Conservation (phyloP, 2,797 vertebrate genomes). For the Halcyon badia region DNA sequence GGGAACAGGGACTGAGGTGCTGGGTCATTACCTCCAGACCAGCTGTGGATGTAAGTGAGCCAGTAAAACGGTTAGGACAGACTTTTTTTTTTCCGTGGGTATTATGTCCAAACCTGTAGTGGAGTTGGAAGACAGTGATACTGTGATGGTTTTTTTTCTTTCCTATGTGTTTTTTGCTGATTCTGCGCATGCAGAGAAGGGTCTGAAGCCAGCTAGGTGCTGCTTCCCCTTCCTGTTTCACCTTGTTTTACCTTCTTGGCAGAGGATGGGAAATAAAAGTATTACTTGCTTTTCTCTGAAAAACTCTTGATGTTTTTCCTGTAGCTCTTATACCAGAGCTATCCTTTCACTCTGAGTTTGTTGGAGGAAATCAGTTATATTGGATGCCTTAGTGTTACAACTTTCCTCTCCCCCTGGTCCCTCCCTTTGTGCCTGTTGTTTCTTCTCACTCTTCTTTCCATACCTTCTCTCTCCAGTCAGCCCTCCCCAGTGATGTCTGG, state of each 20-base stretch:
- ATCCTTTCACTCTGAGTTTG: not conserved
- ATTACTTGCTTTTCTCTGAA: not conserved
- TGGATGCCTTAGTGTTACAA: not conserved
- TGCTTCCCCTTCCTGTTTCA: not conserved
- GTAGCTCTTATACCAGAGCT: not conserved
- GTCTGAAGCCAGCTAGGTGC: not conserved
- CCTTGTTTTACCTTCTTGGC: not conserved
- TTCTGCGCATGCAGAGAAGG: rapidly evolving
- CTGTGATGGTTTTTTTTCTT: not conserved
- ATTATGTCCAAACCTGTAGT: not conserved
- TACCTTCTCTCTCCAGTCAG: not conserved
- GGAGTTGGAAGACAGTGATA: not conserved
- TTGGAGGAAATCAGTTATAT: not conserved
- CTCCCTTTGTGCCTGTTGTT: not conserved
- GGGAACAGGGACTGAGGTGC: not conserved
- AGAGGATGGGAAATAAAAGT: not conserved
- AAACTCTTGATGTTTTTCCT: not conserved
- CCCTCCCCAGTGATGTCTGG: not conserved
- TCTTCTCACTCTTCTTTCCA: not conserved
- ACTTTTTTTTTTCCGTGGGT: not conserved
- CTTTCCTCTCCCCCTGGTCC: not conserved
- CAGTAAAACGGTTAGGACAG: not conserved
- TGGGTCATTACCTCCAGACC: not conserved
- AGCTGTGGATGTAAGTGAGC: not conserved
- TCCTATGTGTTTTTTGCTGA: not conserved